Evolutionary conservation across 2,113 vertebrate genomes (phyloP).

Genomic region (Muscicapa adusta): DNA sequence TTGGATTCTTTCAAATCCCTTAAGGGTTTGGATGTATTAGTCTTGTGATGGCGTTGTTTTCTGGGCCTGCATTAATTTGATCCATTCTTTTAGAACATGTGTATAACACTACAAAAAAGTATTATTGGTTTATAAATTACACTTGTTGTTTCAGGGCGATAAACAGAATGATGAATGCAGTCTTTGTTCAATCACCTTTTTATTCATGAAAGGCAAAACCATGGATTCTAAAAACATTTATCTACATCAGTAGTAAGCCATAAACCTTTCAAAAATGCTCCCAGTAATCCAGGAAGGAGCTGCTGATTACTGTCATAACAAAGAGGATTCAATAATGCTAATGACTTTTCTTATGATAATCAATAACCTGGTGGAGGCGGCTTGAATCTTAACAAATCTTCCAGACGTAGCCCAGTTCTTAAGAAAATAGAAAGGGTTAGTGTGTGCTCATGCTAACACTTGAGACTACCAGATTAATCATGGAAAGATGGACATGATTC

Average conservation of each 20-base stretch:
- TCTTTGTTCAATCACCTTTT: conserved; percentile 79
- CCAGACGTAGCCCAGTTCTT: background rate
- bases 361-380: conserved; percentile 53
- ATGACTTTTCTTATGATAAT: conserved; percentile 72
- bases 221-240: conserved; percentile 75
- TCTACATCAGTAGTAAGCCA: conserved; percentile 77
- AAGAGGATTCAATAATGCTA: conserved; percentile 68
- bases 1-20: conserved; percentile 62
- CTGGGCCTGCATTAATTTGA: conserved; percentile 69
- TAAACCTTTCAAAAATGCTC: conserved; percentile 77
- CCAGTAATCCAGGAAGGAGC: conserved; percentile 72
- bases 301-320: conserved; percentile 77
- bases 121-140: conserved; percentile 81
- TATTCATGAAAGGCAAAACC: conserved; percentile 78
- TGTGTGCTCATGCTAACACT: background rate
- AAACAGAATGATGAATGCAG: conserved; percentile 78
- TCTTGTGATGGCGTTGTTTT: conserved; percentile 35
- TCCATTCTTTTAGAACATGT: conserved; percentile 73
- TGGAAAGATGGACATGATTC: background rate
- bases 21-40: conserved; percentile 55
- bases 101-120: conserved; percentile 70
- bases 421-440: background rate
- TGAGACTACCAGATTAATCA: background rate
- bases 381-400: conserved; percentile 54
- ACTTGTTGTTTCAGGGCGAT: conserved; percentile 76